Conservation (phyloP, 1,140 invertebrate genomes). For the Zaprionus gabonicus region DNA sequence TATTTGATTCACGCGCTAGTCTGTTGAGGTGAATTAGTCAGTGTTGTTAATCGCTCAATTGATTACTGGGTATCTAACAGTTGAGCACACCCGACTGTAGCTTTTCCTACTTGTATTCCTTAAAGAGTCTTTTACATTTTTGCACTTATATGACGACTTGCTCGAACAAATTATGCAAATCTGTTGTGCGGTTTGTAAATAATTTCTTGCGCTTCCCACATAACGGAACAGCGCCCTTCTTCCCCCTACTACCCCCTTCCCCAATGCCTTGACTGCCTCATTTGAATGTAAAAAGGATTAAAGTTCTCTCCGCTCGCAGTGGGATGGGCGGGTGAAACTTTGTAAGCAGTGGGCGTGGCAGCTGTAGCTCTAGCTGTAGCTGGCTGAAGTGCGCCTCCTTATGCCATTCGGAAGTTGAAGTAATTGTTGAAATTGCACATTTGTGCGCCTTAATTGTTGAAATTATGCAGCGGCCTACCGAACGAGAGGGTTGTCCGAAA, state of each 20-base stretch:
- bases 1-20: too few relatives aligned
- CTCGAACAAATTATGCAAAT: constrained; percentile 47
- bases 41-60: too few relatives aligned
- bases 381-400: constrained; percentile 45
- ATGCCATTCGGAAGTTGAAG: constrained; percentile 60
- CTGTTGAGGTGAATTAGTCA: too few relatives aligned
- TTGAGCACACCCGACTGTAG: too few relatives aligned
- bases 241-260: neutral
- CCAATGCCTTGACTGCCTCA: constrained; percentile 44
- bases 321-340: neutral
- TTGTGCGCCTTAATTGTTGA: constrained; percentile 63
- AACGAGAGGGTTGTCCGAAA: constrained; percentile 6
- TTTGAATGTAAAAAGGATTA: constrained; percentile 67
- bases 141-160: constrained; percentile 12
- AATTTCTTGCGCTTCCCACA: constrained; percentile 36
- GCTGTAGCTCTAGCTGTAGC: neutral
- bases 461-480: constrained; percentile 53
- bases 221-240: neutral
- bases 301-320: constrained; percentile 40
- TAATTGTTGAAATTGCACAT: constrained; percentile 61
- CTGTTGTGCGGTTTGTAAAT: constrained; percentile 50
- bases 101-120: too few relatives aligned
- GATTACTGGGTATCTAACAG: too few relatives aligned
- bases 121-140: neutral
- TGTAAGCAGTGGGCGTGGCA: constrained; percentile 31